These are phyloP conservation scores for Puntigrus tetrazona DNA, from an alignment of 2,113 vertebrate species.

Conservation along the genomic window DNA sequence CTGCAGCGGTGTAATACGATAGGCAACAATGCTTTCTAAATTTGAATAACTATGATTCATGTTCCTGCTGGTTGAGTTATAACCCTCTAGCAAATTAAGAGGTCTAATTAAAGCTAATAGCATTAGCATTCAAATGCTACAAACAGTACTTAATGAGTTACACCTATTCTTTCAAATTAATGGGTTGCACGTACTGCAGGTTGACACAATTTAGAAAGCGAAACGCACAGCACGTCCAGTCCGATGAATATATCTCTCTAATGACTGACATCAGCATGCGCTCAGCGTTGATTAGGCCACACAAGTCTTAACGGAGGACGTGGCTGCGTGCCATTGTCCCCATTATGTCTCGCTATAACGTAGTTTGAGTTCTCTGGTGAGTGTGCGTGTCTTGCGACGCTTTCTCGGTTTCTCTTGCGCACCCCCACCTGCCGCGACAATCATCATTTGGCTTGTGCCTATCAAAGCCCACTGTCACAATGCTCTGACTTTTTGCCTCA, in stretches of 20 bases:
- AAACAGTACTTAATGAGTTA: conserved; percentile 21
- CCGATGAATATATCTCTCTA: conserved; percentile 5
- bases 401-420: conserved; percentile 37
- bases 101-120: conserved; percentile 26
- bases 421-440: conserved; percentile 41
- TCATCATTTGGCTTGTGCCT: conserved; percentile 61
- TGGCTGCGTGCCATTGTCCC: conserved; percentile 57
- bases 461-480: conserved; percentile 60
- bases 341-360: conserved; percentile 68
- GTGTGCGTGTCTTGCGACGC: conserved; percentile 52
- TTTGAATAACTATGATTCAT: conserved; percentile 33
- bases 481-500: conserved; percentile 44
- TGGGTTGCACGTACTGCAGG: not conserved
- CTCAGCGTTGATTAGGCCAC: conserved; percentile 17
- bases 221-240: not conserved
- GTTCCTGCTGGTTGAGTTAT: conserved; percentile 30
- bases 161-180: conserved; percentile 33
- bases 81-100: conserved; percentile 27
- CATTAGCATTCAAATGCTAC: conserved; percentile 17
- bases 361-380: conserved; percentile 55
- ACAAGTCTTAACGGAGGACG: not conserved
- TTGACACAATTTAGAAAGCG: conserved; percentile 3
- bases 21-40: conserved; percentile 7
- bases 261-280: conserved; percentile 14
- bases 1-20: not conserved